Evolutionary conservation across 2,797 vertebrate species (phyloP), one percentile per base, ranked within the genome.

Genomic region (Danio choprae): DNA sequence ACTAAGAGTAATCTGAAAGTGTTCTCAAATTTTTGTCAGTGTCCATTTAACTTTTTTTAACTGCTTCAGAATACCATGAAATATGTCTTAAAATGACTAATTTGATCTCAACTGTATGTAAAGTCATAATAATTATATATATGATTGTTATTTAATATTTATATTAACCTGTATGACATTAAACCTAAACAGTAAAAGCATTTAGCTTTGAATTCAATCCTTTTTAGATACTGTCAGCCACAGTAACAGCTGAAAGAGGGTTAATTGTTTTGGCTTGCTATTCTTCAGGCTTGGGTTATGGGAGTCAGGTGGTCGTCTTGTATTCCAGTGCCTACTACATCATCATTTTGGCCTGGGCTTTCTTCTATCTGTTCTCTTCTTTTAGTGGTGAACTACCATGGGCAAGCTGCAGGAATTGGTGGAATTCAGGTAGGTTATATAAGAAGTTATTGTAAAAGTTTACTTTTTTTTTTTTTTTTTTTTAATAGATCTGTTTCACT

Each of bases 331-430:
- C 85, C 46, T 89, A 89, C 68, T 90, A 91, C 81, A 89, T 91
- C 77, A 69, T 91, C 44, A 87, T 90, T 22, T 74, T 86, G 84
- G 65, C 87, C 74, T 90, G 80, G 88, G 88, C 90, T 48, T 91
- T 83, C 84, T 90, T 94, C 83, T 95, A 95, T 87, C 91, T 95
- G 51, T 94, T 93, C 87, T 92, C 86, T 44, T 94, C 92, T 44
- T 94, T 95, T 83, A 89, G 56, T 71, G 38, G 90, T 72, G 91
- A 92, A 77, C 80, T 95, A 29, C 94, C 94, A 5, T 95, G 94
- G 94, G 86, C 92, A 0, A 94, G 62, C 63, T 95, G 94, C 83
- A 84, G 82, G 74, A 94, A 95, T 89, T 84, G 64, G 71, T 95
- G 94, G 94, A 95, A 95, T 88, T 91, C 93, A 84, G 90, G 94